A percentile compares a stretch with the other conserved stretches of the same genome.
Conservation (phyloP, 2,888 invertebrate genomes). For the Craniophora ligustri region DNA sequence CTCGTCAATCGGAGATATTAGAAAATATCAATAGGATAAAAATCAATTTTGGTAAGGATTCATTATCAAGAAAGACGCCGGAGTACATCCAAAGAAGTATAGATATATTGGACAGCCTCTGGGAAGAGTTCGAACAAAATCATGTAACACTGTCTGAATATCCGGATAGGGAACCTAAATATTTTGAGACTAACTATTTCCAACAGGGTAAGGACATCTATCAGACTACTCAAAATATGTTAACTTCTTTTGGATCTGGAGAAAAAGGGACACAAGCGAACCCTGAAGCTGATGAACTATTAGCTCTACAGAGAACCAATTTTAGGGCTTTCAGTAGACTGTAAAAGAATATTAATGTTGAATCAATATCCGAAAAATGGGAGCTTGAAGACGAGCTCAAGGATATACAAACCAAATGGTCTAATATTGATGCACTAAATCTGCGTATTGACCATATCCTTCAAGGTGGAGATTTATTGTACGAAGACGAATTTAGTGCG, state of each 20-base stretch:
- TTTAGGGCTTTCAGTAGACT: not conserved
- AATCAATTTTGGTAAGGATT: no score
- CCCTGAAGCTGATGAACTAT: not conserved
- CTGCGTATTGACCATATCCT: conserved; percentile 1
- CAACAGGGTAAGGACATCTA: not conserved
- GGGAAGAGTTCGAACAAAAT: conserved; percentile 2
- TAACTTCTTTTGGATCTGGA: not conserved
- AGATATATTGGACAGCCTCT: not conserved
- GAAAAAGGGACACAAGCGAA: conserved; percentile 1
- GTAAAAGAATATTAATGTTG: not conserved
- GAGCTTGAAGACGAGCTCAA: conserved; percentile 1
- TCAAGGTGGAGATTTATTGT: not conserved
- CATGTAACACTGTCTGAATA: not conserved
- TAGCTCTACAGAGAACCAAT: not conserved
- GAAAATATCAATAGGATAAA: no score
- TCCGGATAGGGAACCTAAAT: not conserved
- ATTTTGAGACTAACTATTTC: not conserved
- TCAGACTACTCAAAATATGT: not conserved
- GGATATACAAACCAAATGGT: not conserved
- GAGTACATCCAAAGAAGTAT: not conserved
- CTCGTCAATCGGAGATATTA: no score
- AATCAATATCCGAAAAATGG: not conserved
- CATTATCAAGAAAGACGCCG: no score
- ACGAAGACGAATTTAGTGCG: no score
- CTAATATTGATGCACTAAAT: not conserved